These are phyloP conservation scores for Scaptomyza tumidula DNA, from an alignment of 2,888 invertebrate species.

Conservation along the genomic window DNA sequence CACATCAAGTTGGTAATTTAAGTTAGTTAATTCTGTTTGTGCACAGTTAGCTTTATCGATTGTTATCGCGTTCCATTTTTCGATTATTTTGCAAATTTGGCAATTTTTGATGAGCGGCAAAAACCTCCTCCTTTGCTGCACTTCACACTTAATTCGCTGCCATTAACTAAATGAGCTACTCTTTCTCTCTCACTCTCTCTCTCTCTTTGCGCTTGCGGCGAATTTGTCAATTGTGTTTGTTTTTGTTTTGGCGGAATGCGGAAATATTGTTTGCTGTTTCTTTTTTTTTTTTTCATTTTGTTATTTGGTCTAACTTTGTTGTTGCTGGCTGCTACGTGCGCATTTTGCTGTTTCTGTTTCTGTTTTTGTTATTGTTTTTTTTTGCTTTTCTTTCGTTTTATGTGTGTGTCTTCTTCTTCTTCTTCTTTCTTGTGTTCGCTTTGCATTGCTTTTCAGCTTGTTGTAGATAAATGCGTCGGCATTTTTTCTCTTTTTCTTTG, in stretches of 20 bases:
- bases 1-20: slow-evolving; percentile 9
- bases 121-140: background rate
- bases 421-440: too few relatives aligned
- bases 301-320: slow-evolving; percentile 40
- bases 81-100: slow-evolving; percentile 56
- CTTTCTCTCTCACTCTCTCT: background rate
- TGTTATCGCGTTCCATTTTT: slow-evolving; percentile 35
- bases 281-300: slow-evolving; percentile 1
- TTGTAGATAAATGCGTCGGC: slow-evolving; percentile 64
- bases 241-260: slow-evolving; percentile 67
- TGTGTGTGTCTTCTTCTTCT: slow-evolving; percentile 38
- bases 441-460: slow-evolving; percentile 45
- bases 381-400: slow-evolving; percentile 40
- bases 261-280: slow-evolving; percentile 64
- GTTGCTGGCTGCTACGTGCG: slow-evolving; percentile 54
- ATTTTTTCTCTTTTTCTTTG: slow-evolving; percentile 56
- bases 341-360: slow-evolving; percentile 32
- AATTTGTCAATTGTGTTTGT: slow-evolving; percentile 60
- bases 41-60: slow-evolving; percentile 32
- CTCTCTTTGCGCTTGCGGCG: slow-evolving; percentile 33
- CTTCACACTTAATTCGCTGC: slow-evolving; percentile 25
- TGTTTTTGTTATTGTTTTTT: slow-evolving; percentile 21
- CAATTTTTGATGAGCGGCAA: too few relatives aligned
- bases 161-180: background rate
- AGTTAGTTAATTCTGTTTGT: slow-evolving; percentile 10